These are phyloP conservation scores for Amphipoea lucens DNA, from an alignment of 2,888 invertebrate genomes.

Conservation along the genomic window DNA sequence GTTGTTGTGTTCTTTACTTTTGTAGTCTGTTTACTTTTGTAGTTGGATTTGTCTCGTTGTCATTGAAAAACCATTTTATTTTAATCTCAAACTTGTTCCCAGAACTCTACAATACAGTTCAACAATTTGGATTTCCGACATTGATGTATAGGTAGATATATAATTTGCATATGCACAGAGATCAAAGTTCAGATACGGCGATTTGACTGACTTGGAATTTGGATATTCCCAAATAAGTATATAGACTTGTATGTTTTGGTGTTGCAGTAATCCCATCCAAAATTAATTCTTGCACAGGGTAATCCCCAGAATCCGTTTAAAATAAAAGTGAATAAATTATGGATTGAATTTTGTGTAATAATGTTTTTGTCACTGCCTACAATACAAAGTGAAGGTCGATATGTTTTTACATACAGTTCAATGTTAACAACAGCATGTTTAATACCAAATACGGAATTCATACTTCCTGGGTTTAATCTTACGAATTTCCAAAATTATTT, in stretches of 20 bases:
- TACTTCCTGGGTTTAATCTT: slow-evolving; percentile 36
- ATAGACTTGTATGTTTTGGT: background rate
- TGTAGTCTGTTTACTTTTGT: too few relatives aligned
- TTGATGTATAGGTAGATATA: too few relatives aligned
- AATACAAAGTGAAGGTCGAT: slow-evolving; percentile 39
- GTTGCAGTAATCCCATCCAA: background rate
- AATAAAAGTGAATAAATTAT: background rate
- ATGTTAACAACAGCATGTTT: slow-evolving; percentile 31
- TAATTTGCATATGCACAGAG: background rate
- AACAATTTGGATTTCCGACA: background rate
- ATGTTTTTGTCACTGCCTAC: slow-evolving; percentile 8
- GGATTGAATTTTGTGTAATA: background rate
- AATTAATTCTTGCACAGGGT: background rate
- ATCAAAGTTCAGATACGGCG: background rate
- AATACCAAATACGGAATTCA: slow-evolving; percentile 27
- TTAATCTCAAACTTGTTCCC: background rate
- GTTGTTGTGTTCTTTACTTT: slow-evolving; percentile 5
- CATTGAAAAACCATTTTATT: background rate
- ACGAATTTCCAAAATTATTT: slow-evolving; percentile 2
- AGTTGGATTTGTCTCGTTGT: background rate
- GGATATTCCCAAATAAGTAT: background rate
- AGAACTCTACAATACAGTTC: background rate
- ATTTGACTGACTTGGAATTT: background rate
- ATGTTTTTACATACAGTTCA: slow-evolving; percentile 42
- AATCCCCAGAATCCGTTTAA: background rate